Evolutionary conservation across 2,888 invertebrate genomes (phyloP).

Genomic region (Andrena flavipes): DNA sequence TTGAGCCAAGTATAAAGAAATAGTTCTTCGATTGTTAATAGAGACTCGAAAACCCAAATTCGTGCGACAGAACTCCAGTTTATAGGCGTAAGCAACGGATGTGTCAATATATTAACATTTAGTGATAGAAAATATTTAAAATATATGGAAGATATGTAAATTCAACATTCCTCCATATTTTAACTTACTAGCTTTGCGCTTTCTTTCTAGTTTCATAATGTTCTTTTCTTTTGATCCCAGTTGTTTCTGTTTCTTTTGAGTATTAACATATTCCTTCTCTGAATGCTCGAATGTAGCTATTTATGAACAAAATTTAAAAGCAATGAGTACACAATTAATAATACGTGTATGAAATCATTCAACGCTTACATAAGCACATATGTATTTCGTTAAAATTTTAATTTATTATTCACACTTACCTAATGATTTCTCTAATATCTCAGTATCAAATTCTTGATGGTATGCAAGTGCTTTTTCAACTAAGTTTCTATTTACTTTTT

Average conservation of each 20-base stretch:
- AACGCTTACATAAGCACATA: background rate
- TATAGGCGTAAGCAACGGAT: too few relatives aligned
- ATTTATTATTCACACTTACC: constrained; percentile 77
- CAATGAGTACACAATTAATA: background rate
- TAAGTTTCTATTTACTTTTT: constrained; percentile 89
- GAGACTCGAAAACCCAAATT: too few relatives aligned
- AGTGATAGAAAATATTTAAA: constrained; percentile 5
- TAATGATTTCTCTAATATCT: constrained; percentile 87
- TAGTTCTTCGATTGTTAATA: too few relatives aligned
- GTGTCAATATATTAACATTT: too few relatives aligned
- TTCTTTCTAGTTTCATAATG: constrained; percentile 50
- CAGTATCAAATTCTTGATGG: constrained; percentile 89
- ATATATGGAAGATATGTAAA: background rate
- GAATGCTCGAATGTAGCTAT: constrained; percentile 74
- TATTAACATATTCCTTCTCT: constrained; percentile 55
- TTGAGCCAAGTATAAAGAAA: too few relatives aligned
- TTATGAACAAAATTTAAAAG: constrained; percentile 17
- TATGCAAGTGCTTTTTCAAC: constrained; percentile 91
- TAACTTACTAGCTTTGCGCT: constrained; percentile 63
- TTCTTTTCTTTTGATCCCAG: constrained; percentile 43
- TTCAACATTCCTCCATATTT: background rate
- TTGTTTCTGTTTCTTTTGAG: constrained; percentile 60
- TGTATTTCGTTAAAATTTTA: background rate
- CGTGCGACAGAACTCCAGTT: too few relatives aligned
- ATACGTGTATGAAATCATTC: background rate